Conservation (phyloP, 2,888 invertebrate genomes). For the Drosophila meridionalis region DNA sequence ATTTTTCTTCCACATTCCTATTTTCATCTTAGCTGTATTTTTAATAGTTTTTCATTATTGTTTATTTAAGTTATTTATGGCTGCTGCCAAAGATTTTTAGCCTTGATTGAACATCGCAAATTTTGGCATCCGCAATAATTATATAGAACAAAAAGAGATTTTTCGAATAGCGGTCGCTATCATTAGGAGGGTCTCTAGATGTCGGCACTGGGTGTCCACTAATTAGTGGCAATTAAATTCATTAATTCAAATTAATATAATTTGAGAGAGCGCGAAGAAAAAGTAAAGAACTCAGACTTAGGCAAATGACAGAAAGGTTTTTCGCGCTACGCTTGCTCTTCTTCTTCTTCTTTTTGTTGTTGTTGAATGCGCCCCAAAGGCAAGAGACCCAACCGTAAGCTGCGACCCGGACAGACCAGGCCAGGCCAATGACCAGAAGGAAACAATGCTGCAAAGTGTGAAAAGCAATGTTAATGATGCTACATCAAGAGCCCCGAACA, state of each 20-base stretch:
- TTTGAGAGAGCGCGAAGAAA: conserved; percentile 39
- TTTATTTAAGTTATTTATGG: conserved; percentile 27
- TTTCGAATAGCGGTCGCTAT: conserved; percentile 56
- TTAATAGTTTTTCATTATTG: conserved; percentile 33
- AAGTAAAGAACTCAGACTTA: conserved; percentile 49
- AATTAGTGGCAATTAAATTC: conserved; percentile 77
- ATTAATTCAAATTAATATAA: conserved; percentile 80
- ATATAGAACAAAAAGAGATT: conserved; percentile 43
- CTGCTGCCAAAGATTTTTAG: conserved; percentile 20
- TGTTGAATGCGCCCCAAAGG: conserved; percentile 34
- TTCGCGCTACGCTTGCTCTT: conserved; percentile 33
- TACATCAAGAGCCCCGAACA: conserved; percentile 27
- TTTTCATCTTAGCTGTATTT: conserved; percentile 29
- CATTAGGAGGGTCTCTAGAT: conserved; percentile 60
- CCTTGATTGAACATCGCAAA: conserved; percentile 16
- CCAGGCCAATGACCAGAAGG: conserved; percentile 69
- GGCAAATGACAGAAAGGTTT: conserved; percentile 36
- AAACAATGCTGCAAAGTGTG: conserved; percentile 71
- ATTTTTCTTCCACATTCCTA: neutral
- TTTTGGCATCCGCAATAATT: conserved; percentile 49
- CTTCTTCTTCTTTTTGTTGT: neutral
- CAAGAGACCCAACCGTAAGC: conserved; percentile 41
- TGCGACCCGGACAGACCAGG: conserved; percentile 42
- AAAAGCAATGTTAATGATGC: conserved; percentile 74
- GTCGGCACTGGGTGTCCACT: conserved; percentile 66